Percentiles rank a stretch among this genome's conserved stretches.
Evolutionary conservation across 2,888 invertebrate genomes (phyloP).

Genomic region (Xestobium rufovillosum): DNA sequence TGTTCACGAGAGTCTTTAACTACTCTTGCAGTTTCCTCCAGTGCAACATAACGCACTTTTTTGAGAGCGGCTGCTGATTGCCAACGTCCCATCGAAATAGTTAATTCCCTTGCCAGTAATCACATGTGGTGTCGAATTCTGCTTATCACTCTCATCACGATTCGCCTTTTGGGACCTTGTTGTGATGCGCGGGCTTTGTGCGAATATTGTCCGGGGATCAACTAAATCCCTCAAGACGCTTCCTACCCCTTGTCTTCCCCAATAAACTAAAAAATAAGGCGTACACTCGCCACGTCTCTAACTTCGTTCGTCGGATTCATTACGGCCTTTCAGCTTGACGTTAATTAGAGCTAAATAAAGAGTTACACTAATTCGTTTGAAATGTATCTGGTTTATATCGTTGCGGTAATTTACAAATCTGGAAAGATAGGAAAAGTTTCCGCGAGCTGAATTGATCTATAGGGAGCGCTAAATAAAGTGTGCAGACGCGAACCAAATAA

Average conservation of each 20-base stretch:
- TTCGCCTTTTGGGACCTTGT: conserved; percentile 33
- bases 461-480: conserved; percentile 30
- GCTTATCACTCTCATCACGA: conserved; percentile 38
- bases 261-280: conserved; percentile 1
- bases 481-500: conserved; percentile 23
- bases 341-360: too few relatives aligned
- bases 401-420: conserved; percentile 22
- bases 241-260: conserved; percentile 17
- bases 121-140: conserved; percentile 32
- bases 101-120: conserved; percentile 21
- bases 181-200: conserved; percentile 31
- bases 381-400: conserved; percentile 24
- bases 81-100: too few relatives aligned
- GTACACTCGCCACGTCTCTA: too few relatives aligned
- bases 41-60: too few relatives aligned
- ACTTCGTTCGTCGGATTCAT: neutral
- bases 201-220: conserved; percentile 31
- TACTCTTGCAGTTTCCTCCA: too few relatives aligned
- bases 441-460: conserved; percentile 27
- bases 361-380: too few relatives aligned
- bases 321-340: neutral
- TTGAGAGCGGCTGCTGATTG: too few relatives aligned
- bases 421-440: conserved; percentile 27
- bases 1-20: too few relatives aligned
- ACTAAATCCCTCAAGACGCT: conserved; percentile 27